Conservation (phyloP, 1,140 invertebrate genomes). For the Argopecten irradians region DNA sequence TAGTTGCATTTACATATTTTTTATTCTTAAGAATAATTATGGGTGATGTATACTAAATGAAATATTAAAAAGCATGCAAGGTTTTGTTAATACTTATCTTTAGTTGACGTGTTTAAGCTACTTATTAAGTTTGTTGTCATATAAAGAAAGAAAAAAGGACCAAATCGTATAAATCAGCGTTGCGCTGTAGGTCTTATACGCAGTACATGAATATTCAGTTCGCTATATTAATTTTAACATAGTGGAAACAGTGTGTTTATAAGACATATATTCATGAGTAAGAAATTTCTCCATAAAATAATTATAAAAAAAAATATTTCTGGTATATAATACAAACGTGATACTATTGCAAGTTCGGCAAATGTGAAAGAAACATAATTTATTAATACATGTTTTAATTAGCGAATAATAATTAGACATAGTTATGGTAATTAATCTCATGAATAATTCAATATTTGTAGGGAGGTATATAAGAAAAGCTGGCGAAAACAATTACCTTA, state of each 20-base stretch:
- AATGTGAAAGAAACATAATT: not conserved
- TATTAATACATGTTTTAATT: slow-evolving; percentile 6
- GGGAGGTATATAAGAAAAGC: not conserved
- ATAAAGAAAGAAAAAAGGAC: not conserved
- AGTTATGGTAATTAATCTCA: not conserved
- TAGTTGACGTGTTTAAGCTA: not conserved
- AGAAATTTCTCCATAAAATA: not conserved
- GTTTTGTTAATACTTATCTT: too few relatives aligned
- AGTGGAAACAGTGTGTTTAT: not conserved
- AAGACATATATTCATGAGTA: not conserved
- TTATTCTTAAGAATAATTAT: too few relatives aligned
- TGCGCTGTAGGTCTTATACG: not conserved
- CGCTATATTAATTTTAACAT: not conserved
- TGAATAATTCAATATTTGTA: not conserved
- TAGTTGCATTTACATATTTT: too few relatives aligned
- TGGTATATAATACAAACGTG: not conserved
- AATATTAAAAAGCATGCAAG: too few relatives aligned
- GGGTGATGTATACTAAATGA: too few relatives aligned
- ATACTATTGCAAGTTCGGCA: not conserved
- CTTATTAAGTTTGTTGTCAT: not conserved
- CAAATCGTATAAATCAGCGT: not conserved
- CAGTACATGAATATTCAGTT: not conserved
- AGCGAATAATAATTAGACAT: not conserved
- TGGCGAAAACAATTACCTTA: not conserved
- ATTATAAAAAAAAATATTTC: not conserved